Percentiles rank a stretch among this genome's conserved stretches.
Evolutionary conservation across 2,113 vertebrate genomes (phyloP).

Genomic region (Melospiza melodia): DNA sequence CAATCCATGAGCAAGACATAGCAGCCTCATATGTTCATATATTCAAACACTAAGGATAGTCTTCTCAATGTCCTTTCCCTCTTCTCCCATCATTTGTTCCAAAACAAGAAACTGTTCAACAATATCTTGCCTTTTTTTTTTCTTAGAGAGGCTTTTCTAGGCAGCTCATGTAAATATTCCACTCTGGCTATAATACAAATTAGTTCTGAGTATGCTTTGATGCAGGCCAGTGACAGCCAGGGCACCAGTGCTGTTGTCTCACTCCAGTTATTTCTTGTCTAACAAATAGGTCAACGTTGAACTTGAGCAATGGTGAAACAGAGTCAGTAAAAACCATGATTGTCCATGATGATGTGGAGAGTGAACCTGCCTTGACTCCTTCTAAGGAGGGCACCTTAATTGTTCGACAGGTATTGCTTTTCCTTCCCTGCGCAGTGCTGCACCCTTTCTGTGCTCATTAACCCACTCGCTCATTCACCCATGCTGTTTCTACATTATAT

Average conservation of each 20-base stretch:
- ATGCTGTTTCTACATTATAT: slow-evolving; percentile 77
- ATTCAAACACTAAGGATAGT: background rate
- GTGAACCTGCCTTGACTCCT: slow-evolving; percentile 90
- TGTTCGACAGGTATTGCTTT: slow-evolving; percentile 90
- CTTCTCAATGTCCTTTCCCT: background rate
- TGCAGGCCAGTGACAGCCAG: background rate
- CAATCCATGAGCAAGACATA: background rate
- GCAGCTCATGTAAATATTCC: background rate
- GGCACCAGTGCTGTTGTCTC: background rate
- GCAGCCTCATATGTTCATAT: background rate
- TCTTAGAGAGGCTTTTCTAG: background rate
- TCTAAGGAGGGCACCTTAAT: slow-evolving; percentile 97
- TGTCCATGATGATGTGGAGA: slow-evolving; percentile 91
- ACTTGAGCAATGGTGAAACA: slow-evolving; percentile 94
- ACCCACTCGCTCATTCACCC: slow-evolving; percentile 79
- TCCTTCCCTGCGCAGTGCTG: slow-evolving; percentile 16
- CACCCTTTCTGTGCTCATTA: slow-evolving; percentile 73
- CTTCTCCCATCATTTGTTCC: background rate
- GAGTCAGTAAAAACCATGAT: slow-evolving; percentile 97
- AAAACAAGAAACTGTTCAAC: background rate
- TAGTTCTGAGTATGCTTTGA: background rate
- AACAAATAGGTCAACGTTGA: slow-evolving; percentile 80
- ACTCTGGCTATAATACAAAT: background rate
- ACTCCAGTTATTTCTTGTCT: slow-evolving; percentile 10
- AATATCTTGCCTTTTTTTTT: background rate